Conservation (phyloP, 2,113 vertebrate species). For the Morphnarchus princeps region DNA sequence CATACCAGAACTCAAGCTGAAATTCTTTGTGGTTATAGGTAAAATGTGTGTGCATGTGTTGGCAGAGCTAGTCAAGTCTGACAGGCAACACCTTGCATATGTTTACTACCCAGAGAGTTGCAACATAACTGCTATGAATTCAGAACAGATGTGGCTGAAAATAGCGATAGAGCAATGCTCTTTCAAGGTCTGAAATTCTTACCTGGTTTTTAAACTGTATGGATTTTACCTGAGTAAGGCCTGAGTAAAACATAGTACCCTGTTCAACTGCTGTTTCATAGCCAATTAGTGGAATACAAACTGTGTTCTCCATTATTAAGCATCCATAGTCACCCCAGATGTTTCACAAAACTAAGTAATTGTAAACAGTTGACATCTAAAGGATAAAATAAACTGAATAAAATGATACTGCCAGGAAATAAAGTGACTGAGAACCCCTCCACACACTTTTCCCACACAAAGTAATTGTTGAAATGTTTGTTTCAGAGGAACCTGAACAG, state of each 20-base stretch:
- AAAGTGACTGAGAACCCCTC: neutral
- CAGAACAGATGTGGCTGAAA: conserved; percentile 9
- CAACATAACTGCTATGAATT: neutral
- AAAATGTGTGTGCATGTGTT: neutral
- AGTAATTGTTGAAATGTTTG: neutral
- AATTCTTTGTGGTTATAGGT: conserved; percentile 21
- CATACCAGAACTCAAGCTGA: neutral
- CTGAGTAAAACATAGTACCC: neutral
- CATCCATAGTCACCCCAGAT: no score
- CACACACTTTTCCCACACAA: neutral
- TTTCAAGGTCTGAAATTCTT: neutral
- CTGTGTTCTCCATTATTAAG: neutral
- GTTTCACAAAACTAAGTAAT: neutral
- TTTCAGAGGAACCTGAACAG: neutral
- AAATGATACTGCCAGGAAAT: neutral
- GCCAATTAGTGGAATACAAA: neutral
- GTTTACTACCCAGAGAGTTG: neutral
- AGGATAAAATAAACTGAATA: neutral
- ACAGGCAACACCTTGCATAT: neutral
- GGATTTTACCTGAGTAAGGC: neutral
- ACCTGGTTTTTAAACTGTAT: neutral
- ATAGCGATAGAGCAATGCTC: neutral
- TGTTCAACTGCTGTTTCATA: neutral
- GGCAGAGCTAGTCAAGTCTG: neutral
- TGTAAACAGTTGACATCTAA: neutral